Evolutionary conservation across 37 sponge, comb jelly and placozoan genomes (phyloP).

Genomic region (Axinella damicornis): DNA sequence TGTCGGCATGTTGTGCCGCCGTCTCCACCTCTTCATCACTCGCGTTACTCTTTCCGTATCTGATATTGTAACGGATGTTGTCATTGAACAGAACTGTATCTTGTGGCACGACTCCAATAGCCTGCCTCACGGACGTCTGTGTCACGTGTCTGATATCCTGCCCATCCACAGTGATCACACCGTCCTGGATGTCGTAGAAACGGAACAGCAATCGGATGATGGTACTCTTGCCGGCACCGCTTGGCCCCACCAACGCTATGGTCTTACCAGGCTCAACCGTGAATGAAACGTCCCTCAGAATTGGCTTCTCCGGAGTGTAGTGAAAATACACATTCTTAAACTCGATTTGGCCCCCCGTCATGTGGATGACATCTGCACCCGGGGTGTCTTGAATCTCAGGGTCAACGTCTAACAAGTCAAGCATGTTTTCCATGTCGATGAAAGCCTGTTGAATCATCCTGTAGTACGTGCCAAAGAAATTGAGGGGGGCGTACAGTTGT

Average conservation of each 20-base stretch:
- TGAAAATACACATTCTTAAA: constrained; percentile 90
- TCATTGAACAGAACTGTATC: constrained; percentile 99
- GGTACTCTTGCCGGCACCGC: constrained; percentile 97
- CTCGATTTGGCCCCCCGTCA: constrained; percentile 78
- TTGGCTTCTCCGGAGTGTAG: constrained; percentile 84
- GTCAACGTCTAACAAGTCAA: constrained; percentile 90
- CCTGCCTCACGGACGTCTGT: constrained; percentile 80
- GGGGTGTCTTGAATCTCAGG: constrained; percentile 77
- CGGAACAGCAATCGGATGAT: constrained; percentile 97
- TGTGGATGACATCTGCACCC: constrained; percentile 36
- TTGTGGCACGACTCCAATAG: constrained; percentile 98
- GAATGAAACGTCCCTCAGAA: constrained; percentile 88
- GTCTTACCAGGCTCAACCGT: constrained; percentile 86
- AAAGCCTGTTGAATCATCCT: constrained; percentile 96
- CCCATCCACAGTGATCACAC: constrained; percentile 87
- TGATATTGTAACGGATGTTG: constrained; percentile 91
- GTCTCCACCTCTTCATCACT: constrained; percentile 83
- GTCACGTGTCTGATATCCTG: constrained; percentile 52
- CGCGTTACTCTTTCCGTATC: constrained; percentile 86
- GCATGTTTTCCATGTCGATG: constrained; percentile 99
- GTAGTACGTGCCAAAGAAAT: constrained; percentile 98
- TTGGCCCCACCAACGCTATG: constrained; percentile 96
- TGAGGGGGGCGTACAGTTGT: constrained; percentile 96
- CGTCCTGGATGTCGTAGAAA: constrained; percentile 94
- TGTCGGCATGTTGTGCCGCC: constrained; percentile 92